These are phyloP conservation scores for Nothocercus nigrocapillus DNA, from an alignment of 2,113 vertebrate genomes.

Conservation along the genomic window DNA sequence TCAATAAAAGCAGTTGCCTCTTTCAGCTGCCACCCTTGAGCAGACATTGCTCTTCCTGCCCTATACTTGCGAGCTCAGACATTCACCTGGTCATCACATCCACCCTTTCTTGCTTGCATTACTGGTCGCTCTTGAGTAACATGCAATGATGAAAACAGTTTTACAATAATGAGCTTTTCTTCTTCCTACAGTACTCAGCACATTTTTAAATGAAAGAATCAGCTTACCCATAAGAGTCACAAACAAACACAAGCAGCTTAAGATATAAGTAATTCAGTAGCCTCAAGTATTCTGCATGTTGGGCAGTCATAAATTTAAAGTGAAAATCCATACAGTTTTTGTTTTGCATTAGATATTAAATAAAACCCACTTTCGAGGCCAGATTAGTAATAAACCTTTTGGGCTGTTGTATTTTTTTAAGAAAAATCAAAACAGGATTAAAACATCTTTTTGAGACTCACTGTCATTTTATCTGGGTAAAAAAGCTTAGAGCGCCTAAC, in stretches of 20 bases:
- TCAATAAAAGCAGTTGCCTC: neutral
- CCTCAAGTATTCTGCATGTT: neutral
- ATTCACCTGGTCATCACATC: neutral
- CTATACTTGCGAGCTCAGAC: neutral
- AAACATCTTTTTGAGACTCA: slow-evolving; percentile 39
- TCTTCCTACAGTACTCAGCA: neutral
- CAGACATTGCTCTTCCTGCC: neutral
- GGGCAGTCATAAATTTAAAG: slow-evolving; percentile 21
- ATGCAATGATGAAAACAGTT: neutral
- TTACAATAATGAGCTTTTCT: neutral
- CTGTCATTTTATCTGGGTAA: slow-evolving; percentile 47
- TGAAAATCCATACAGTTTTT: slow-evolving; percentile 18
- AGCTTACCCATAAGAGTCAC: neutral
- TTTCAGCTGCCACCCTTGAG: neutral
- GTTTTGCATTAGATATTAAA: slow-evolving; percentile 18
- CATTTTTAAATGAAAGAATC: slow-evolving; percentile 45
- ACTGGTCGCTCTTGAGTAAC: neutral
- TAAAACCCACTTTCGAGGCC: neutral
- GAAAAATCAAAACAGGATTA: slow-evolving; percentile 41
- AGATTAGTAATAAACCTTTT: slow-evolving; percentile 30
- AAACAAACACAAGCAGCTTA: slow-evolving; percentile 3
- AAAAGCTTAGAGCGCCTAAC: slow-evolving; percentile 32
- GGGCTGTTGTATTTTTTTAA: neutral
- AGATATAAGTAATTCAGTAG: neutral
- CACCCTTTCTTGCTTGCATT: neutral